phyloP scores from a whole-genome alignment of 2,888 invertebrate species.

The Tetanocera ferruginea region DNA sequence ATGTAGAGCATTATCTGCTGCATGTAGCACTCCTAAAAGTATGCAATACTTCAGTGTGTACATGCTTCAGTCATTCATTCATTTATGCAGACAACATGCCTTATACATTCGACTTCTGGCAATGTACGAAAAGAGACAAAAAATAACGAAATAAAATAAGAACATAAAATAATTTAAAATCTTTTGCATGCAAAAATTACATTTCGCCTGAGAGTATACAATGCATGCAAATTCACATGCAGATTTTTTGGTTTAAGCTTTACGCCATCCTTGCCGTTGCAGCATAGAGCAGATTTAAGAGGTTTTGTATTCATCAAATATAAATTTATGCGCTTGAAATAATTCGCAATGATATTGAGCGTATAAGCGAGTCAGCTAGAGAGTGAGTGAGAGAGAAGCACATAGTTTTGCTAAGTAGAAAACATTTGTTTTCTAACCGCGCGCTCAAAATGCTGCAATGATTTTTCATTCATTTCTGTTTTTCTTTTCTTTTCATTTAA shows the following conservation, averaged over 20 bases:
- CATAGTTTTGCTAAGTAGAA: not conserved
- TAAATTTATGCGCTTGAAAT: conserved; percentile 22
- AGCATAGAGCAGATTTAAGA: not conserved
- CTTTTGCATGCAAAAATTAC: conserved; percentile 25
- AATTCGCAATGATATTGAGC: conserved; percentile 22
- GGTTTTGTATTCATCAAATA: not conserved
- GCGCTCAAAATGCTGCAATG: not conserved
- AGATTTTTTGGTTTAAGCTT: not conserved
- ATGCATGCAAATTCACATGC: conserved; percentile 14
- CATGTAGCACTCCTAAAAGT: not conserved
- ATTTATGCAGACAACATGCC: not conserved
- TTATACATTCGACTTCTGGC: not conserved
- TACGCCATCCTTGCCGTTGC: not conserved
- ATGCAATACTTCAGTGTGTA: not conserved
- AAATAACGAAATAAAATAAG: not conserved
- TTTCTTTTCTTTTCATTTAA: not conserved
- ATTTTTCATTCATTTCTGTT: not conserved
- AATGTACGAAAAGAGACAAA: not conserved
- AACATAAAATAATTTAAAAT: conserved; percentile 7
- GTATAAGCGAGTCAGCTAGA: not conserved
- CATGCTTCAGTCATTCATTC: not conserved
- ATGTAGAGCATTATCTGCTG: not conserved
- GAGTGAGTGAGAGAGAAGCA: not conserved
- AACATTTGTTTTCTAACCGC: not conserved
- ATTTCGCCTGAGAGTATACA: conserved; percentile 27